A percentile compares a stretch with the other conserved stretches of the same genome.
Conservation (phyloP, 2,797 vertebrate species). For the Myripristis murdjan region DNA sequence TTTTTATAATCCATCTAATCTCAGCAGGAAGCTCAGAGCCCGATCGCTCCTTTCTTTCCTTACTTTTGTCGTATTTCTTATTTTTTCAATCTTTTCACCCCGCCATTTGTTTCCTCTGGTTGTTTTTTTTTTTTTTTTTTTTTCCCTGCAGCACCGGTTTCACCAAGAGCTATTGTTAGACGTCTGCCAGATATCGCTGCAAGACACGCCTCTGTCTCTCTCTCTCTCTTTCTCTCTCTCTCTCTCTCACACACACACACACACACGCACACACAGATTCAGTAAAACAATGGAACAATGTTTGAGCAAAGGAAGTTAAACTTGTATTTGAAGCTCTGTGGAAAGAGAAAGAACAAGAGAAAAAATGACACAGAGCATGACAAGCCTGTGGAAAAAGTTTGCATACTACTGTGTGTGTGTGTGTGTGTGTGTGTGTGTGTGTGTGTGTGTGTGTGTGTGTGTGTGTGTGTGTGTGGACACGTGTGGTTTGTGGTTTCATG, state of each 20-base stretch:
- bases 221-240: conserved; percentile 9
- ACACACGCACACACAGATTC: conserved; percentile 2
- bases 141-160: conserved; percentile 31
- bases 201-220: conserved; percentile 21
- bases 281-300: neutral
- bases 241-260: conserved; percentile 14
- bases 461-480: too few relatives aligned
- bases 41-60: neutral
- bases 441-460: too few relatives aligned
- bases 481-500: neutral
- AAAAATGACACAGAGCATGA: too few relatives aligned
- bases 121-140: too few relatives aligned
- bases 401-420: neutral
- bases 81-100: neutral
- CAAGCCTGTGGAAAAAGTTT: too few relatives aligned
- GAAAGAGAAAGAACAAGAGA: too few relatives aligned
- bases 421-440: neutral
- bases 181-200: neutral
- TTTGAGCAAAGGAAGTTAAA: neutral
- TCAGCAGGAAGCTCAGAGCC: neutral
- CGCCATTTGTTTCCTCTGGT: neutral
- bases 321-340: too few relatives aligned
- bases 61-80: neutral
- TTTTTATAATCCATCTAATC: neutral
- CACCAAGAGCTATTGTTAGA: conserved; percentile 18